Evolutionary conservation across 2,797 vertebrate species (phyloP).

Genomic region (Lacerta viridis): DNA sequence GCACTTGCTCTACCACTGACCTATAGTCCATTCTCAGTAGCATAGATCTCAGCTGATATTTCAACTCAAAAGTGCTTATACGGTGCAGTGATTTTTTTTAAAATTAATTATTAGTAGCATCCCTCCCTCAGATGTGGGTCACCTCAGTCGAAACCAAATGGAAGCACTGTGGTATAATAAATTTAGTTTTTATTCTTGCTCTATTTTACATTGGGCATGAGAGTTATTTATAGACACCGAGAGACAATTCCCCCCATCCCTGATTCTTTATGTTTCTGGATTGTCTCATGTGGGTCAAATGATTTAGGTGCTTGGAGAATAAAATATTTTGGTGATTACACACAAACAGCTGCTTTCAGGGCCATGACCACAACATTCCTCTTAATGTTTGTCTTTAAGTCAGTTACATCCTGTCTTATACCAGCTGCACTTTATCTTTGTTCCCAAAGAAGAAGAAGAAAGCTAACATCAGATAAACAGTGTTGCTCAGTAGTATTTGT

Average conservation of each 20-base stretch:
- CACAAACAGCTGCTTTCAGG: background rate
- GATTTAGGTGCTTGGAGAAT: background rate
- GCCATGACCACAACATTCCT: background rate
- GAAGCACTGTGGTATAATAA: background rate
- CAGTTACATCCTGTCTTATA: background rate
- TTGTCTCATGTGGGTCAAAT: background rate
- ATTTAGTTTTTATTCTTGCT: background rate
- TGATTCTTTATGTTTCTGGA: background rate
- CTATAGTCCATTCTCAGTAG: background rate
- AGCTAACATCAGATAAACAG: background rate
- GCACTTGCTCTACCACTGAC: background rate
- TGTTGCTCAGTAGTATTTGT: background rate
- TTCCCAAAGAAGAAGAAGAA: background rate
- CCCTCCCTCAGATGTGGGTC: background rate
- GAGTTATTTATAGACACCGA: background rate
- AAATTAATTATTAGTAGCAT: background rate
- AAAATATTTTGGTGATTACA: background rate
- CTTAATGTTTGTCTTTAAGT: background rate
- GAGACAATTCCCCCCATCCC: background rate
- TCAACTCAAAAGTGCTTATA: background rate
- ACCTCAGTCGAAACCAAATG: background rate
- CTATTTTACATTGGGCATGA: background rate
- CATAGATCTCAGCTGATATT: background rate
- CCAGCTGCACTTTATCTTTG: background rate
- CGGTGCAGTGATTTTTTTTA: background rate